Base-by-base conservation (phyloP, 2,888 invertebrate genomes). In the Harpagoxenus sublaevis region DNA sequence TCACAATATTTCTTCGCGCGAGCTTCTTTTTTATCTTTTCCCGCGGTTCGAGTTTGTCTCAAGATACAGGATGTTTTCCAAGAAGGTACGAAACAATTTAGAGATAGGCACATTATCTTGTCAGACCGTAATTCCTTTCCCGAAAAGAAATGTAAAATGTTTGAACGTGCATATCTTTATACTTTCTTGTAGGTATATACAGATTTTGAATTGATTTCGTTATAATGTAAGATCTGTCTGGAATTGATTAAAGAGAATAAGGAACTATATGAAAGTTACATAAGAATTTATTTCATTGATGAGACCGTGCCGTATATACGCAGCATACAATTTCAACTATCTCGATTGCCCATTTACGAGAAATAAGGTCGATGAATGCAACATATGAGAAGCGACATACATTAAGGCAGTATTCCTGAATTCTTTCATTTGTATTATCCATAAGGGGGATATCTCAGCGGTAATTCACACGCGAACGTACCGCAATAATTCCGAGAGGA, bases 351-450 rank as follows among this genome's bases (percentile, higher is more conserved):
- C 18, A 28, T 66, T 71, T 18, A 5, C 35, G 45, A 70, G 57
- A 70, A 79, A 70, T 31, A 60, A 35, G 28, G 35, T 71, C 45
- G 42, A 48, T 3, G 57, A 71, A 35, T 79, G 45, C 48, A 3
- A 79, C 15, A 1, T 42, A 28, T n/a, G 28, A 18, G 35, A 28
- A 35, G 65, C 28, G 65, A 79, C 35, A 45, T 70, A n/a, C 45
- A 45, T 70, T 79, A 68, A 23, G n/a, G 78, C 57, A 48, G 35
- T 70, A 71, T 60, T 79, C 10, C 71, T 60, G 48, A 71, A 79
- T 79, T 71, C 23, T 35, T 35, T 10, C 48, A 71, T 71, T 71
- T 48, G 57, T 71, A 79, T 35, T 60, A 70, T 45, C 70, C 45
- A 9, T 35, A 6, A 31, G 45, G 45, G 35, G 6, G 12, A 48